These are phyloP conservation scores for Sebastes fasciatus DNA, from an alignment of 2,113 vertebrate species.

Conservation along the genomic window DNA sequence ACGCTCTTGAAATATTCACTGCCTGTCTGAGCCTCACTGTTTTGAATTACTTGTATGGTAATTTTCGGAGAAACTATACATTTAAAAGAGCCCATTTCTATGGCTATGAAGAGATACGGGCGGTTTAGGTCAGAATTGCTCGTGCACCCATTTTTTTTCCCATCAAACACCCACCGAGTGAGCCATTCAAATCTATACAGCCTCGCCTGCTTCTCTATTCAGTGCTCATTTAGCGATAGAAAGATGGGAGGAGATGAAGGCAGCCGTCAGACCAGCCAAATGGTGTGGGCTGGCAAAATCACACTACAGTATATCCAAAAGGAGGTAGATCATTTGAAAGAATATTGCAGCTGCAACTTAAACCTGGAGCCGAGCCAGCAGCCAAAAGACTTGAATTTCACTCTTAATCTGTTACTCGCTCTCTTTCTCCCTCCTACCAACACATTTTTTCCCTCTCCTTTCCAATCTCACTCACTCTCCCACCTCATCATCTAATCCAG, in stretches of 20 bases:
- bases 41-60: slow-evolving; percentile 79
- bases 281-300: slow-evolving; percentile 42
- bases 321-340: slow-evolving; percentile 61
- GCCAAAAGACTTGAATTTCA: slow-evolving; percentile 65
- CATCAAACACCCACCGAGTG: slow-evolving; percentile 67
- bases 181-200: slow-evolving; percentile 61
- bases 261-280: slow-evolving; percentile 44
- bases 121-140: slow-evolving; percentile 62
- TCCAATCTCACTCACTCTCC: slow-evolving; percentile 71
- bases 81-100: slow-evolving; percentile 81
- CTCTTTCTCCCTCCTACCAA: slow-evolving; percentile 61
- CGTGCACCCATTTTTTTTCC: slow-evolving; percentile 60
- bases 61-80: slow-evolving; percentile 79
- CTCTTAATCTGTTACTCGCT: slow-evolving; percentile 71
- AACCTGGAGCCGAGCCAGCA: slow-evolving; percentile 63
- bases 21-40: slow-evolving; percentile 49
- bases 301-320: slow-evolving; percentile 13
- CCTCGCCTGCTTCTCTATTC: slow-evolving; percentile 58
- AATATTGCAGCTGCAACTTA: slow-evolving; percentile 62
- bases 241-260: slow-evolving; percentile 62
- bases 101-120: slow-evolving; percentile 65
- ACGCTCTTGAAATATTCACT: slow-evolving; percentile 61
- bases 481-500: slow-evolving; percentile 81
- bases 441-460: slow-evolving; percentile 53
- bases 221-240: slow-evolving; percentile 69